Percentiles rank a stretch among this genome's conserved stretches.
These are phyloP conservation scores for Lacanobia wlatinum DNA, from an alignment of 2,888 invertebrate genomes.

Conservation along the genomic window DNA sequence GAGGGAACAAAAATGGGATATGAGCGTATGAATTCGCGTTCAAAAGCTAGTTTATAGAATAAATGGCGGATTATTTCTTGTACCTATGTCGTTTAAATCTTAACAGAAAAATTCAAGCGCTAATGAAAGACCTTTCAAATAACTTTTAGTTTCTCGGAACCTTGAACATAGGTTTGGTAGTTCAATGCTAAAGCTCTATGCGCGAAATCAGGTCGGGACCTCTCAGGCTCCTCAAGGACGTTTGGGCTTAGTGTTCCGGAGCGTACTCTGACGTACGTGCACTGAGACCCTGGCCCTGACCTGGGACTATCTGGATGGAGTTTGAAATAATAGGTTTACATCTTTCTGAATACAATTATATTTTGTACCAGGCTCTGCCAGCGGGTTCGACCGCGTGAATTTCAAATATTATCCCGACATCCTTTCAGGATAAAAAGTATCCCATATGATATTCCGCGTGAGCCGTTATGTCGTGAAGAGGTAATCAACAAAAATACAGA, in stretches of 20 bases:
- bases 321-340: not conserved
- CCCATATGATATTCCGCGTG: too few species aligned
- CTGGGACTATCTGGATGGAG: not conserved
- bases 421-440: too few species aligned
- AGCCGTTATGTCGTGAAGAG: too few species aligned
- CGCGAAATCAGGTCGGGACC: constrained; percentile 9
- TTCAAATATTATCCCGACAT: too few species aligned
- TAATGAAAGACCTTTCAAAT: not conserved
- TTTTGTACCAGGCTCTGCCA: too few species aligned
- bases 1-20: too few species aligned
- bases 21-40: too few species aligned
- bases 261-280: constrained; percentile 15
- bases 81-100: not conserved
- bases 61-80: too few species aligned
- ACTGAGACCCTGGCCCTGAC: constrained; percentile 11
- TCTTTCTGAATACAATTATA: not conserved
- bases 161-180: not conserved
- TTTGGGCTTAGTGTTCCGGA: constrained; percentile 10
- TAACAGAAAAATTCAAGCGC: not conserved
- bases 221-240: constrained; percentile 28
- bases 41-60: too few species aligned
- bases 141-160: not conserved
- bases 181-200: constrained; percentile 7
- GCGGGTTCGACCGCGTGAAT: too few species aligned
- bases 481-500: too few species aligned